Evolutionary conservation across 64 coral and sea anemone genomes (phyloP), one percentile per base, ranked within the genome.

Genomic region (Hydrozoanthus tunicans): DNA sequence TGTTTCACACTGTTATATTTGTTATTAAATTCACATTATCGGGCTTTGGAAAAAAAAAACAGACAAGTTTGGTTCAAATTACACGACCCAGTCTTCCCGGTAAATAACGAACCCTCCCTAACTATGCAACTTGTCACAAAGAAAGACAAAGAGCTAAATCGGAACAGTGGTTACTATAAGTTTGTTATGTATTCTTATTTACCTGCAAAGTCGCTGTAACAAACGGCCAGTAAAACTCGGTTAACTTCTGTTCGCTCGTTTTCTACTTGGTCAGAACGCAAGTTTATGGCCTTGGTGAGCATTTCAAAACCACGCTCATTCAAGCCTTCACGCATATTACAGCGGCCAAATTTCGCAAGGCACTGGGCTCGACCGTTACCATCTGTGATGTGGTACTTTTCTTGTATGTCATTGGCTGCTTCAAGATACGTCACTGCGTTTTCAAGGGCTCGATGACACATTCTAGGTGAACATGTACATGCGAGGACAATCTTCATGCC

Each of bases 141-240:
- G 0, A 43, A 43, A 43, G 32, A 0, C 32, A 43, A 43, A 43
- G 32, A 43, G 32, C 32, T 43, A 43, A 43, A 43, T 43, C 32
- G 32, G 32, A 43, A 43, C 32, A 43, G 32, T 43, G 0, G 32
- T 43, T 43, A 43, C 32, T 43, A 43, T 43, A 43, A 43, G 32
- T 43, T 43, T 43, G 32, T 43, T 43, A 43, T 43, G 32, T 43
- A 43, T 43, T 43, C 32, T 43, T 43, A 43, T 43, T 85, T 51
- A 92, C 91, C 91, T 92, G 91, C 91, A 58, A 92, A 15, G 6
- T 92, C 91, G 70, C 79, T 92, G 3, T 8, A 76, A 12, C 91
- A 92, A 14, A 73, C 81, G 51, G 81, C 91, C 11, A 86, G 5
- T 26, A 86, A 86, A 52, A 92, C 72, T 17, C 51, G n/a, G 91